These are phyloP conservation scores for Alviniconcha marisindica DNA, from an alignment of 1,140 invertebrate species.

Conservation along the genomic window DNA sequence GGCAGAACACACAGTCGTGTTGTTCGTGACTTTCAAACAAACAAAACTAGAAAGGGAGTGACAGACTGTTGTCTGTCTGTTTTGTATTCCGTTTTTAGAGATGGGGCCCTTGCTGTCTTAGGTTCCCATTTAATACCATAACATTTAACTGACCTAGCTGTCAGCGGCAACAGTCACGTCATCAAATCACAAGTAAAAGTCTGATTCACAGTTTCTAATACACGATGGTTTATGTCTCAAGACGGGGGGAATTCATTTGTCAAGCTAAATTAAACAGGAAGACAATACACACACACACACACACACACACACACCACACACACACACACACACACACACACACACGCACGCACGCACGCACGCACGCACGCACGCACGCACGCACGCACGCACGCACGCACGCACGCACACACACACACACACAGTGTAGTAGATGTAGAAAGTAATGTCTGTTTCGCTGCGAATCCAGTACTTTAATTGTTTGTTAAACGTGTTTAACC, in stretches of 20 bases:
- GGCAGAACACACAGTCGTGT: too few species aligned
- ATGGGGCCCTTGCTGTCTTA: too few species aligned
- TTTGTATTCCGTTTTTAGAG: too few species aligned
- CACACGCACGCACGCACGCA: background rate
- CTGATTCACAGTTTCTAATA: too few species aligned
- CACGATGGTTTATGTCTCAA: too few species aligned
- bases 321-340: conserved; percentile 12
- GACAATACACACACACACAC: background rate
- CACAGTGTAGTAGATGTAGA: background rate
- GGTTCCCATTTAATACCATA: background rate
- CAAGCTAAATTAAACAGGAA: too few species aligned
- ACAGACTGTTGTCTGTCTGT: too few species aligned
- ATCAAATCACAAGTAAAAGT: background rate
- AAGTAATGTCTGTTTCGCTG: conserved; percentile 44
- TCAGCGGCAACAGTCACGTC: background rate
- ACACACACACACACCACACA: background rate
- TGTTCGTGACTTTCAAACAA: too few species aligned
- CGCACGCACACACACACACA: conserved; percentile 10
- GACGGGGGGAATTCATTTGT: too few species aligned
- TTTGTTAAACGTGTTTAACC: background rate
- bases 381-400: background rate
- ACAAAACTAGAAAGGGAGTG: too few species aligned
- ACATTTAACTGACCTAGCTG: background rate
- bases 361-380: conserved; percentile 2
- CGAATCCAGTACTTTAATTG: too few species aligned